phyloP scores from a whole-genome alignment of 1,140 invertebrate genomes.

The Berghia stephanieae region DNA sequence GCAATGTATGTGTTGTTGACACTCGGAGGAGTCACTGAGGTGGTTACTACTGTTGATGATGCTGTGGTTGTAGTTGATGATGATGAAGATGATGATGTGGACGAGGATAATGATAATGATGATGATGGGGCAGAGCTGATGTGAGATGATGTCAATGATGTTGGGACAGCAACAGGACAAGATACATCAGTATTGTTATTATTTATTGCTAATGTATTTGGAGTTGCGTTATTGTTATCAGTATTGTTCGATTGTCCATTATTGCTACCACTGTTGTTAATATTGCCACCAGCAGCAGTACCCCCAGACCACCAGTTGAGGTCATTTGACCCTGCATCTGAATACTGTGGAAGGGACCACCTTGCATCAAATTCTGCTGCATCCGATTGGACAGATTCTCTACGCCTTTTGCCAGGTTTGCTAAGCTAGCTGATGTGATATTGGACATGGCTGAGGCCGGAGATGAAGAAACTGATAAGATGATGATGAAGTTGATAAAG shows the following conservation, averaged over 20 bases:
- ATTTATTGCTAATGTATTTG: no score
- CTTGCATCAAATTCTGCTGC: constrained; percentile 67
- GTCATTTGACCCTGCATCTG: constrained; percentile 60
- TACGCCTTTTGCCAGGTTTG: constrained; percentile 66
- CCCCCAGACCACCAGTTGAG: constrained; percentile 23
- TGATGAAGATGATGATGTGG: constrained; percentile 30
- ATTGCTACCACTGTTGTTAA: constrained; percentile 34
- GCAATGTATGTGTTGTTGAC: constrained; percentile 71
- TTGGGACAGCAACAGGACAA: no score
- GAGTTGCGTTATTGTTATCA: no score
- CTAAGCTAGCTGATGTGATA: constrained; percentile 65
- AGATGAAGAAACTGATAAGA: no score
- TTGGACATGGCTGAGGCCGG: constrained; percentile 65
- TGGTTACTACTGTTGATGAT: constrained; percentile 30
- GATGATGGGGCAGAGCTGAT: constrained; percentile 20
- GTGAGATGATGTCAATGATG: no score
- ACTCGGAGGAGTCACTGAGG: no score
- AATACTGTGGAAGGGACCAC: constrained; percentile 66
- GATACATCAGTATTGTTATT: no score
- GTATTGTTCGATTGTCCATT: no score
- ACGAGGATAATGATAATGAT: constrained; percentile 34
- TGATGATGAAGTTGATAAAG: constrained; percentile 32
- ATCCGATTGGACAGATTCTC: constrained; percentile 66
- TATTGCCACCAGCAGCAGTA: constrained; percentile 26
- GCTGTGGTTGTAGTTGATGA: neutral